Evolutionary conservation across 2,797 vertebrate species (phyloP).

Genomic region (Ispidina lecontei): DNA sequence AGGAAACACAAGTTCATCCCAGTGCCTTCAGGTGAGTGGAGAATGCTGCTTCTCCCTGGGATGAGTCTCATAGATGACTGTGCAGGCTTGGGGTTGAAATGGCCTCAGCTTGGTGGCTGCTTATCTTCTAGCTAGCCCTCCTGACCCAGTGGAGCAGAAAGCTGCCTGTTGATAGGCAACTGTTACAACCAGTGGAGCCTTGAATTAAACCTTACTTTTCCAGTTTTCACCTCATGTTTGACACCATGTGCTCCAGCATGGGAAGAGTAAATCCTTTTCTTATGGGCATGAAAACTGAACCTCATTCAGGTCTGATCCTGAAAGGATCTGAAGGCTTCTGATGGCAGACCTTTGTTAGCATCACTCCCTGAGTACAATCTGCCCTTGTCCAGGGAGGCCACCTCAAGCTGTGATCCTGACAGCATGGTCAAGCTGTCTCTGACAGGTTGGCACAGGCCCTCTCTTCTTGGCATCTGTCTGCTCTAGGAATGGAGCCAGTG

Average conservation of each 20-base stretch:
- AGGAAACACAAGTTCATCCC: slow-evolving; percentile 63
- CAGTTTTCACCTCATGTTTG: not conserved
- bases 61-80: not conserved
- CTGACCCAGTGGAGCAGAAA: not conserved
- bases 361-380: not conserved
- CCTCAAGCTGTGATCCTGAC: not conserved
- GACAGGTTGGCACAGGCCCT: not conserved
- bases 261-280: not conserved
- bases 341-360: not conserved
- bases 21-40: slow-evolving; percentile 64
- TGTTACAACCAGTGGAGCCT: rapidly evolving
- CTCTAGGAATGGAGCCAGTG: not conserved
- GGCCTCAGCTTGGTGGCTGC: not conserved
- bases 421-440: not conserved
- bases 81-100: not conserved
- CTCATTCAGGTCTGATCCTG: not conserved
- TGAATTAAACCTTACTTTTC: not conserved
- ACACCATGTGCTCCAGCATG: not conserved
- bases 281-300: not conserved
- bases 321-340: not conserved
- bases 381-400: not conserved
- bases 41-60: rapidly evolving
- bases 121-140: not conserved
- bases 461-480: rapidly evolving
- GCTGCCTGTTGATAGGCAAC: not conserved